phyloP scores from a whole-genome alignment of 2,113 vertebrate species.

The Pteruthius melanotis region DNA sequence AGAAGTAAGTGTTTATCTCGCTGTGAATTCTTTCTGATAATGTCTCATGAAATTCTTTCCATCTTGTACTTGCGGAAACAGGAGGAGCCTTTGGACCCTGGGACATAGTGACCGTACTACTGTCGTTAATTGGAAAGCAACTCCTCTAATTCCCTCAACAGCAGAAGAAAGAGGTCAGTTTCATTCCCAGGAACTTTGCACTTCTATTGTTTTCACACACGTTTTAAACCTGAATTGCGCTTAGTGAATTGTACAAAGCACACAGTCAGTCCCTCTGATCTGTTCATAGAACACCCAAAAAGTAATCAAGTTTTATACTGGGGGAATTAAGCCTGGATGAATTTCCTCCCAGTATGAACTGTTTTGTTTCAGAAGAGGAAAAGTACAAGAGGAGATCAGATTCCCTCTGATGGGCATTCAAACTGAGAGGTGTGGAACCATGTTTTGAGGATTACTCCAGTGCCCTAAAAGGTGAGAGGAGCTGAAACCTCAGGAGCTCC shows the following conservation, averaged over 20 bases:
- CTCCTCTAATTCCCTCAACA: background rate
- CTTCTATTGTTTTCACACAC: background rate
- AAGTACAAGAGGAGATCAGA: background rate
- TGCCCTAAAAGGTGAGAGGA: background rate
- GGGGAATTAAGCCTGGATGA: background rate
- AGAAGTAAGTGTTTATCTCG: slow-evolving; percentile 56
- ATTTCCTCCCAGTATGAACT: background rate
- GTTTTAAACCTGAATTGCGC: background rate
- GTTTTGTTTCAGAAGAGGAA: background rate
- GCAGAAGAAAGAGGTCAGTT: background rate
- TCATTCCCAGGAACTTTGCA: background rate
- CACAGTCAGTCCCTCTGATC: background rate
- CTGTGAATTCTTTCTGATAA: slow-evolving; percentile 53
- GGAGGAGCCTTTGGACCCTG: slow-evolving; percentile 16
- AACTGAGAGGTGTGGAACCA: background rate
- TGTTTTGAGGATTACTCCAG: background rate
- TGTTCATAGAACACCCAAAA: background rate
- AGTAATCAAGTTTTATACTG: background rate
- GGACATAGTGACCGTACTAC: background rate
- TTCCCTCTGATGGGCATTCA: background rate
- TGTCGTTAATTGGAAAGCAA: background rate
- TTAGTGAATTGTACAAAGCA: background rate
- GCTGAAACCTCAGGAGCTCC: background rate
- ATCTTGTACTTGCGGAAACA: slow-evolving; percentile 11
- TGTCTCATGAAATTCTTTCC: slow-evolving; percentile 49